phyloP scores from a whole-genome alignment of 2,797 vertebrate genomes.

The Xenopus petersii region DNA sequence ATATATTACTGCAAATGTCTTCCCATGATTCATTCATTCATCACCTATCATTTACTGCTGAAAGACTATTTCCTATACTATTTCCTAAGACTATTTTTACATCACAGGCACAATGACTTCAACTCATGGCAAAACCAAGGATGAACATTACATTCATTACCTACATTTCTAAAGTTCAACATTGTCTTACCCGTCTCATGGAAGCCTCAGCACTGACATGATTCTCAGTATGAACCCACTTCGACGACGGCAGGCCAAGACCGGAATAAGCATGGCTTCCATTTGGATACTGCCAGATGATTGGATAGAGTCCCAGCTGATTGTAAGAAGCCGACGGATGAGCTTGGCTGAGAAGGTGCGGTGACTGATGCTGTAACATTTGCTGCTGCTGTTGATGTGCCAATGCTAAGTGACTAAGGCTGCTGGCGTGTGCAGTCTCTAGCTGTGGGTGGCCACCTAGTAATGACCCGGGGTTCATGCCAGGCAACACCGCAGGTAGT shows the following conservation, averaged over 20 bases:
- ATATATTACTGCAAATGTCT: too few species aligned
- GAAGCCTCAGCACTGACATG: slow-evolving; percentile 80
- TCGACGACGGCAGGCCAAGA: slow-evolving; percentile 83
- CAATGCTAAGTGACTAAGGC: slow-evolving; percentile 85
- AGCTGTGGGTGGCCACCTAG: slow-evolving; percentile 85
- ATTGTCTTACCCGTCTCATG: slow-evolving; percentile 81
- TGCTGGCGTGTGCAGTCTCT: slow-evolving; percentile 82
- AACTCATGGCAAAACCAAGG: too few species aligned
- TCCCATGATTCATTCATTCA: too few species aligned
- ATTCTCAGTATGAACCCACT: slow-evolving; percentile 92
- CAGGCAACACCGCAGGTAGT: slow-evolving; percentile 81
- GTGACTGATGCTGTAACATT: slow-evolving; percentile 83
- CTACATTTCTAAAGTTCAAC: not conserved
- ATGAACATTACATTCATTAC: too few species aligned
- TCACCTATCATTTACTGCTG: too few species aligned
- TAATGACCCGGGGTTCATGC: slow-evolving; percentile 83
- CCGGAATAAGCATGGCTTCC: slow-evolving; percentile 89
- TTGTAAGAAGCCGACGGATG: slow-evolving; percentile 82
- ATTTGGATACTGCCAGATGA: slow-evolving; percentile 98
- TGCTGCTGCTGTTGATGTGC: slow-evolving; percentile 91
- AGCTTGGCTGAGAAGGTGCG: slow-evolving; percentile 83
- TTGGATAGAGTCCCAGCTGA: slow-evolving; percentile 92
- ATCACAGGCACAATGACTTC: too few species aligned
- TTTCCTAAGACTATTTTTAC: too few species aligned
- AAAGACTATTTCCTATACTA: too few species aligned